A percentile compares a stretch with the other conserved stretches of the same genome.
Conservation (phyloP, 2,113 vertebrate species). For the Limanda limanda region DNA sequence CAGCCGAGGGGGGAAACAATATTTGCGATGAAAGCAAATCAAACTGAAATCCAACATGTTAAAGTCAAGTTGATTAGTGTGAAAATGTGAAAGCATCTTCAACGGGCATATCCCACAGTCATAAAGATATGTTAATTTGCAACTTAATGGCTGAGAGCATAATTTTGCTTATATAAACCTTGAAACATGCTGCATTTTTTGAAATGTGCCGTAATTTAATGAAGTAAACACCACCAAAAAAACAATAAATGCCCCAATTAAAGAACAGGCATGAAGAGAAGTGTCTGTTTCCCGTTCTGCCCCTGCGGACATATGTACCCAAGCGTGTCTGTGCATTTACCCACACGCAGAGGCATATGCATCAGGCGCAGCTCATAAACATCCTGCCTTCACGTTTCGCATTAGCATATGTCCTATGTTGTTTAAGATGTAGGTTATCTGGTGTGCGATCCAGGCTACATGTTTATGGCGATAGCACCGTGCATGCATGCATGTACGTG, state of each 20-base stretch:
- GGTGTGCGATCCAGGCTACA: constrained; percentile 71
- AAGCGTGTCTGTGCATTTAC: constrained; percentile 79
- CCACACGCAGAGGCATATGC: constrained; percentile 75
- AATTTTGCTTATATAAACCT: constrained; percentile 82
- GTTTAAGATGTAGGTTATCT: constrained; percentile 78
- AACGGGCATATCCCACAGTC: constrained; percentile 81
- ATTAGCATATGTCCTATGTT: constrained; percentile 80
- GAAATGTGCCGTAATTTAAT: constrained; percentile 80
- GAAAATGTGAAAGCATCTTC: constrained; percentile 79
- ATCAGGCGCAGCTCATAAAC: constrained; percentile 71
- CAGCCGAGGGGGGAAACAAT: constrained; percentile 74
- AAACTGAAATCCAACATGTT: constrained; percentile 83
- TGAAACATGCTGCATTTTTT: constrained; percentile 78
- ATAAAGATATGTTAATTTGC: constrained; percentile 82
- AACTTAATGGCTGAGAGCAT: constrained; percentile 80
- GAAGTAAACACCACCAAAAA: constrained; percentile 81
- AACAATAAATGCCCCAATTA: constrained; percentile 86
- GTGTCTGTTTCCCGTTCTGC: constrained; percentile 78
- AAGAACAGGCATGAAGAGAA: constrained; percentile 82
- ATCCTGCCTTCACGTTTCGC: constrained; percentile 67
- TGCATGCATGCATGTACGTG: constrained; percentile 6
- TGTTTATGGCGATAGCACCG: constrained; percentile 46
- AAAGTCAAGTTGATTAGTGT: constrained; percentile 84
- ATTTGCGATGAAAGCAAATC: constrained; percentile 84
- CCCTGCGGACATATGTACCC: constrained; percentile 80